Percentiles rank a stretch among this genome's conserved stretches.
Conservation (phyloP, 2,113 vertebrate species). For the Leucoraja erinaceus region DNA sequence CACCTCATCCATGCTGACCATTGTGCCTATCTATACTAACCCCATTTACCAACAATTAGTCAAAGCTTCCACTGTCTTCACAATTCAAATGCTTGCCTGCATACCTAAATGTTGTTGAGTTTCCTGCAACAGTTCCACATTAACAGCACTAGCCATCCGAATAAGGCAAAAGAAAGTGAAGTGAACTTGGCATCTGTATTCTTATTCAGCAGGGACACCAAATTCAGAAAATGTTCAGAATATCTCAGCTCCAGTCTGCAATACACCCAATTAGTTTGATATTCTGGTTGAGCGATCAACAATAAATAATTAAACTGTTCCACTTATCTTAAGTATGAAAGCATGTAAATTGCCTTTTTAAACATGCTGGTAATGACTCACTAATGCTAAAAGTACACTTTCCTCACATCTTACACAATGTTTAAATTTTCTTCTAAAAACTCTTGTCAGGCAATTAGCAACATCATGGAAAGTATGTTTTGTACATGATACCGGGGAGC, state of each 20-base stretch:
- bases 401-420: not conserved
- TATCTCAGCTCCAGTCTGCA: not conserved
- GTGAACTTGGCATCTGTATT: too few relatives aligned
- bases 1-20: too few relatives aligned
- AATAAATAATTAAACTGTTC: conserved; percentile 31
- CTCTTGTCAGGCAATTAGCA: not conserved
- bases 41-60: too few relatives aligned
- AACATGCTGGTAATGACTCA: not conserved
- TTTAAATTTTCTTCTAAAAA: not conserved
- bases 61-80: too few relatives aligned
- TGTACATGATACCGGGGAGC: not conserved
- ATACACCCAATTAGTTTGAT: not conserved
- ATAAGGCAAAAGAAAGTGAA: not conserved
- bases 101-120: too few relatives aligned
- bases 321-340: not conserved
- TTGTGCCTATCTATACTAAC: too few relatives aligned
- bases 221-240: not conserved
- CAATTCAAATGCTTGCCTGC: too few relatives aligned
- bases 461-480: not conserved
- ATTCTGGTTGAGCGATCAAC: not conserved
- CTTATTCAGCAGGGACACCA: not conserved
- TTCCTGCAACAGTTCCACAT: not conserved
- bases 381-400: not conserved
- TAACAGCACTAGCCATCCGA: not conserved
- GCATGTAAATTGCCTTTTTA: not conserved